Evolutionary conservation across 1,140 invertebrate genomes (phyloP), one percentile per base, ranked within the genome.

Genomic region (Heliothis subflexa): DNA sequence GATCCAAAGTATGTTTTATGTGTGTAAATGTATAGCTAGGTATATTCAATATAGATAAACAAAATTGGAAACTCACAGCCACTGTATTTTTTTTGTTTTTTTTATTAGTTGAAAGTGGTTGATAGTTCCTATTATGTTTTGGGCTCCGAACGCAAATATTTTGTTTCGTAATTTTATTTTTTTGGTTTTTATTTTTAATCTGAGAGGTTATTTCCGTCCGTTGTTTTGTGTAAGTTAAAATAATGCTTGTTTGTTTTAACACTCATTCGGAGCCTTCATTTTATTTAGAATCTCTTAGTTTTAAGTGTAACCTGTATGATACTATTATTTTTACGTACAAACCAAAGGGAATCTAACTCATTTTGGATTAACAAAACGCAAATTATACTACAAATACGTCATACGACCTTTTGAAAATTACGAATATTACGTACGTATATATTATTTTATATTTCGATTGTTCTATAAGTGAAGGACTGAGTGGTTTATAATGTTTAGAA

Each of bases 61-160:
- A 50, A 75, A 75, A 75, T 76, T 28, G 79, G 80, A 85, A 85
- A 83, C 82, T 86, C 33, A 71, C 84, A 82, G 85, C 90, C 90
- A 91, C 89, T 88, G 50, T 78, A 62, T 82, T 78, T 81, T 74
- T 80, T 57, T 16, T n/a, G n/a, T n/a, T 59, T 81, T 78, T 76
- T 82, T 78, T 71, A 78, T 86, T 80, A 85, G 74, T 85, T 84
- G 28, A 80, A 85, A 86, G 85, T 91, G 89, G 91, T 93, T 91
- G 81, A 90, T 78, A 90, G 91, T 93, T 93, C 89, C 91, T 92
- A 89, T 88, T 87, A 21, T 82, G 66, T 86, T 86, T 83, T 57
- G 40, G 50, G 50, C 55, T 76, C 78, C 55, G 45, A 28, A 54
- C 3, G n/a, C 11, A 50, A 18, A 78, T 61, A 4, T 80, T 78